phyloP scores from a whole-genome alignment of 2,888 invertebrate genomes.

The Acanthosoma haemorrhoidale region DNA sequence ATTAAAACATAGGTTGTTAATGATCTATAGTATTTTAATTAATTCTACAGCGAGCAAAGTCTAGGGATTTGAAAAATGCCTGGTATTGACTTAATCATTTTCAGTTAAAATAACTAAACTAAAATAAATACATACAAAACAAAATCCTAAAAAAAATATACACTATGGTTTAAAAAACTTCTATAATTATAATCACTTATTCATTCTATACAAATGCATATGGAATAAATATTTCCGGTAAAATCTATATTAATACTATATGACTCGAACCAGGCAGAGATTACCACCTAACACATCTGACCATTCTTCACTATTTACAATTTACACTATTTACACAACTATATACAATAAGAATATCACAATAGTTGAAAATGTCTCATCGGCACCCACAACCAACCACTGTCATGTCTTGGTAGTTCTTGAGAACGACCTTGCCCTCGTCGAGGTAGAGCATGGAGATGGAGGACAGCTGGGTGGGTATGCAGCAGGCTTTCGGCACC shows the following conservation, averaged over 20 bases:
- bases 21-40: too few relatives aligned
- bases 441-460: conserved; percentile 96
- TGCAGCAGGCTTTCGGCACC: conserved; percentile 95
- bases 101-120: too few relatives aligned
- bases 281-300: not conserved
- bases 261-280: not conserved
- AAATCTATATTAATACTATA: not conserved
- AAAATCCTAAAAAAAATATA: too few relatives aligned
- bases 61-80: too few relatives aligned
- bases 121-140: too few relatives aligned
- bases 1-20: too few relatives aligned
- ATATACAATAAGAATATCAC: conserved; percentile 18
- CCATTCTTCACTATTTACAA: not conserved
- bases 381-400: conserved; percentile 97
- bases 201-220: too few relatives aligned
- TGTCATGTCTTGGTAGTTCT: conserved; percentile 98
- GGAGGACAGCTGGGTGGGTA: conserved; percentile 87
- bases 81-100: too few relatives aligned
- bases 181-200: too few relatives aligned
- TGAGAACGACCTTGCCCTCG: conserved; percentile 91
- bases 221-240: not conserved
- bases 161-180: too few relatives aligned
- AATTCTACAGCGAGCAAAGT: too few relatives aligned
- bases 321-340: conserved; percentile 4
- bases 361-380: conserved; percentile 15